Evolutionary conservation across 2,113 vertebrate genomes (phyloP), one percentile per base, ranked within the genome.

Genomic region (Tachuris rubrigastra): DNA sequence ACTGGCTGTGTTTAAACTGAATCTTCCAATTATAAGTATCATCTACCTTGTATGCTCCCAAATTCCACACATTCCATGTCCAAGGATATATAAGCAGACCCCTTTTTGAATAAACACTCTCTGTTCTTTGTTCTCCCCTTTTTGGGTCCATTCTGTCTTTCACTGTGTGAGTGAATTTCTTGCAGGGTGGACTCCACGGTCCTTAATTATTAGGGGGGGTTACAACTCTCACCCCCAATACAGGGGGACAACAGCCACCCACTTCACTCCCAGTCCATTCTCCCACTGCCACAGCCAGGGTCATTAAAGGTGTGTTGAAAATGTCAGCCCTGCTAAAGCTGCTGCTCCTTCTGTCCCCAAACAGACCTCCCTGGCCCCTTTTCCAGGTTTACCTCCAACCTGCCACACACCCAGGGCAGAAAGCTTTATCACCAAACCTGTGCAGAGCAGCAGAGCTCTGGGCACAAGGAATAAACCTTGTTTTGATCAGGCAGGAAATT

Each of bases 281-380:
- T 80, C 30, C 42, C 47, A 22, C 4, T 18, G n/a, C 52, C 75
- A 37, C 3, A 3, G 37, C 58, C 81, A 59, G 24, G 16, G 5
- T 0, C 6, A 1, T 6, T 33, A n/a, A n/a, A n/a, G 24, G 42
- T 2, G 44, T 0, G 0, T 18, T 68, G 33, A 17, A 65, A 59
- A 42, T 8, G 19, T 6, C 67, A 84, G 42, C 23, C 42, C 39
- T 1, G 3, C 21, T 7, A 14, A 30, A 60, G 41, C 41, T 35
- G 71, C 79, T 42, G 42, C 0, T 67, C 21, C 44, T 71, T 28
- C 53, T 30, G 77, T 14, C 24, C 47, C 44, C 53, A 44, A 7
- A 24, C 10, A 10, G 69, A 35, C 10, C 39, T 50, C 60, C 76
- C 21, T 44, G 12, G 1, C 33, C 75, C 28, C 53, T 18, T 10